A percentile compares a stretch with the other conserved stretches of the same genome.
These are phyloP conservation scores for Lutjanus campechanus DNA, from an alignment of 2,797 vertebrate genomes.

Conservation along the genomic window DNA sequence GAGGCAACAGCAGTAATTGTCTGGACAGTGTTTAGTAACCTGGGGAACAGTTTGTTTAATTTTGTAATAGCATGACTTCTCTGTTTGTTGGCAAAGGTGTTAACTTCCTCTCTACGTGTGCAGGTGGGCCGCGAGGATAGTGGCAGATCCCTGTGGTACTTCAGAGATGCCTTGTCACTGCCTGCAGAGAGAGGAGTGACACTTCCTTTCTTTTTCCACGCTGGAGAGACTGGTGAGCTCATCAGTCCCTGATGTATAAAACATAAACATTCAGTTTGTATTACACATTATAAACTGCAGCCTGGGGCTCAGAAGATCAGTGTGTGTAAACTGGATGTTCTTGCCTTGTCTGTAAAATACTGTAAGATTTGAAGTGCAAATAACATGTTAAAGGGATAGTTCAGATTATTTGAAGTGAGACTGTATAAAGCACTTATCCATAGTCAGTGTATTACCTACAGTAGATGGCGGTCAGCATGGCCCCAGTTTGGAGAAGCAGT, in stretches of 20 bases:
- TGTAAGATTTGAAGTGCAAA: background rate
- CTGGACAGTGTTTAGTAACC: background rate
- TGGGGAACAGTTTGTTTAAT: background rate
- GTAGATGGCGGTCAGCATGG: no score
- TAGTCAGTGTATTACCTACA: no score
- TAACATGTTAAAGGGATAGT: background rate
- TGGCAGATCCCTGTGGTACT: slow-evolving; percentile 89
- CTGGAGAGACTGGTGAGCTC: slow-evolving; percentile 92
- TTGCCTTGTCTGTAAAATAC: background rate
- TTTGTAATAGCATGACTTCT: background rate
- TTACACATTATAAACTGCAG: background rate
- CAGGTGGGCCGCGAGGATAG: slow-evolving; percentile 92
- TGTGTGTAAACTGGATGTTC: background rate
- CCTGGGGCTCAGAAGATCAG: background rate
- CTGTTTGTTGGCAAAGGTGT: background rate
- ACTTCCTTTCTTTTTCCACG: slow-evolving; percentile 94
- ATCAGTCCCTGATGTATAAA: background rate
- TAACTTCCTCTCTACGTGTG: background rate
- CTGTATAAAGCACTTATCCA: no score
- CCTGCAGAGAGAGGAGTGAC: slow-evolving; percentile 80
- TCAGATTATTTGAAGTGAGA: no score
- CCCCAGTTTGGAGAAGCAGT: no score
- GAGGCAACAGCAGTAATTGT: slow-evolving; percentile 11
- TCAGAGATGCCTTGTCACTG: slow-evolving; percentile 88
- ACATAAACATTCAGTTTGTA: background rate